Evolutionary conservation across 2,113 vertebrate genomes (phyloP).

Genomic region (Ochotona princeps): DNA sequence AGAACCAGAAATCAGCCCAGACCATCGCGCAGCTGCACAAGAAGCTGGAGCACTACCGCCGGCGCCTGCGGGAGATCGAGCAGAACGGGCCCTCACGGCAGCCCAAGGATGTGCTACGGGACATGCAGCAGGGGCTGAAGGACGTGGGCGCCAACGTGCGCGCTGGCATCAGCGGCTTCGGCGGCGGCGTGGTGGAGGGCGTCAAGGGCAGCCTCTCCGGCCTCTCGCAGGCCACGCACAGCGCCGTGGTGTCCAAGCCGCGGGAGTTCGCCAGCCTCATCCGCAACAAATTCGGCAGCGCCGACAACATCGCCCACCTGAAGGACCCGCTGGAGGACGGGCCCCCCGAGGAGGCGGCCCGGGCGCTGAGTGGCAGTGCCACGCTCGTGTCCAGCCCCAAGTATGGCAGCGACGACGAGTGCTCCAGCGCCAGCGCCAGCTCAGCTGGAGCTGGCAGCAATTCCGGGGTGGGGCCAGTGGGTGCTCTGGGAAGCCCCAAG

Average conservation of each 20-base stretch:
- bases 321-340: constrained; percentile 95
- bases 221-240: constrained; percentile 93
- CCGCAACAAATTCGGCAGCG: constrained; percentile 98
- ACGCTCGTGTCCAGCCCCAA: constrained; percentile 98
- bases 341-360: constrained; percentile 90
- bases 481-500: constrained; percentile 92
- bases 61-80: constrained; percentile 97
- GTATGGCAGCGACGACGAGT: constrained; percentile 97
- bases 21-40: constrained; percentile 98
- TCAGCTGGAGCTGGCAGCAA: constrained; percentile 93
- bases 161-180: constrained; percentile 97
- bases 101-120: constrained; percentile 97
- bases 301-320: constrained; percentile 97
- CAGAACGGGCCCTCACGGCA: constrained; percentile 97
- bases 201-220: constrained; percentile 97
- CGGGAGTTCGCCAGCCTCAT: constrained; percentile 98
- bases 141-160: constrained; percentile 97
- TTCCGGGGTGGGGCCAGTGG: constrained; percentile 86
- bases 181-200: constrained; percentile 96
- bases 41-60: constrained; percentile 98
- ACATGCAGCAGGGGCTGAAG: constrained; percentile 99
- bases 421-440: constrained; percentile 95
- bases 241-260: constrained; percentile 96
- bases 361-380: constrained; percentile 95
- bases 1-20: constrained; percentile 99